Base-by-base conservation (phyloP, 2,888 invertebrate genomes). In the Cephus nigrinus region DNA sequence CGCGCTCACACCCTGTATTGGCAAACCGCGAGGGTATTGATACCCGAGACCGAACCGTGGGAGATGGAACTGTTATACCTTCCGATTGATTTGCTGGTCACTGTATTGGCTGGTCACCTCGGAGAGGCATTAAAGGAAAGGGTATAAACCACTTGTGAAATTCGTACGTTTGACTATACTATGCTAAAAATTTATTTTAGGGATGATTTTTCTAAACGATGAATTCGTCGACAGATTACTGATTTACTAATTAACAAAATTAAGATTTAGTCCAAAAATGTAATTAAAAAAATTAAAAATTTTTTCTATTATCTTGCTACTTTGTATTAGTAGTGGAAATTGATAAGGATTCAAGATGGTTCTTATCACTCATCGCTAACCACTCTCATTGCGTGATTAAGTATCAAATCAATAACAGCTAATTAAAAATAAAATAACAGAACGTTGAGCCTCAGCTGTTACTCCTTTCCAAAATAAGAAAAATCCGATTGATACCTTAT, bases 381-480 rank as follows among this genome's bases (percentile, higher is more conserved):
- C 40, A 40, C 23, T 40, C 40, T 40, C 5, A 15, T 15, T 23
- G 23, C 9, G 55, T 55, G 55, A 55, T 23, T 55, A 55, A 9
- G 55, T 55, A 55, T 55, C 35, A 12, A 68, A n/a, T 31, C n/a
- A 30, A 30, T 68, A 30, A n/a, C 68, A 77, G 74, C 73, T 76
- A 78, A 78, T 78, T 78, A 78, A 68, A 15, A 76, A 69, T 69
- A 69, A 69, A 78, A 78, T 76, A 78, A 78, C 76, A 35, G 55
- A 71, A n/a, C 31, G 69, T 36, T 69, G n/a, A 74, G 74, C n/a
- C 55, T 74, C 12, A 74, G 34, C 34, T 34, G 74, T n/a, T n/a
- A 34, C 74, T n/a, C 12, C 36, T 35, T n/a, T 33, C 12, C 12
- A 40, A 74, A 74, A 33, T 12, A 15, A 33, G 36, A 74, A 23